Conservation (phyloP, 1,140 invertebrate species). For the Zeugodacus cucurbitae region DNA sequence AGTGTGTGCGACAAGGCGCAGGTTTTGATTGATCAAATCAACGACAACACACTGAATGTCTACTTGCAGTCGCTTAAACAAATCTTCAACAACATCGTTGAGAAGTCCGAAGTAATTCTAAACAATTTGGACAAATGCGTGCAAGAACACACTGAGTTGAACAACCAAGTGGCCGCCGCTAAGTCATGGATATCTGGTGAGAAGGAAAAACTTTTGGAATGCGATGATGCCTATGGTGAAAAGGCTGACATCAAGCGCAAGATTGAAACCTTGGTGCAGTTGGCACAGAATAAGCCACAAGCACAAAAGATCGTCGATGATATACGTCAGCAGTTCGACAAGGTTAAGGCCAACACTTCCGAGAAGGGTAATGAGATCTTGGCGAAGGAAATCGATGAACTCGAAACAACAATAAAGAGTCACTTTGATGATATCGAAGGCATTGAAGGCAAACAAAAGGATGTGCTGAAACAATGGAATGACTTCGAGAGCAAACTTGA, state of each 20-base stretch:
- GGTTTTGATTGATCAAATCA: slow-evolving; percentile 87
- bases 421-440: slow-evolving; percentile 74
- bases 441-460: slow-evolving; percentile 77
- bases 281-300: slow-evolving; percentile 77
- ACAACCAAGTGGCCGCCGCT: slow-evolving; percentile 77
- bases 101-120: slow-evolving; percentile 86
- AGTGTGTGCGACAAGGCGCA: slow-evolving; percentile 93
- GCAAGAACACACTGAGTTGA: slow-evolving; percentile 84
- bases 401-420: slow-evolving; percentile 74
- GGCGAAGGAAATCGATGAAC: slow-evolving; percentile 77
- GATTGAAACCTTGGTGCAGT: slow-evolving; percentile 74
- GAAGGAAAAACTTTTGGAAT: slow-evolving; percentile 79
- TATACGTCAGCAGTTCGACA: slow-evolving; percentile 74
- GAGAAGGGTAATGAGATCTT: slow-evolving; percentile 79
- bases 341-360: slow-evolving; percentile 85
- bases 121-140: slow-evolving; percentile 88
- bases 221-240: slow-evolving; percentile 83
- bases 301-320: slow-evolving; percentile 78
- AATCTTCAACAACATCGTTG: slow-evolving; percentile 88
- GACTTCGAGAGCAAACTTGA: slow-evolving; percentile 87
- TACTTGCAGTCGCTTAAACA: slow-evolving; percentile 91
- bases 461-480: slow-evolving; percentile 84
- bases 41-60: slow-evolving; percentile 85
- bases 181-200: slow-evolving; percentile 84
- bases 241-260: slow-evolving; percentile 81